Base-by-base conservation (phyloP, 2,113 vertebrate genomes). In the Colius striatus region DNA sequence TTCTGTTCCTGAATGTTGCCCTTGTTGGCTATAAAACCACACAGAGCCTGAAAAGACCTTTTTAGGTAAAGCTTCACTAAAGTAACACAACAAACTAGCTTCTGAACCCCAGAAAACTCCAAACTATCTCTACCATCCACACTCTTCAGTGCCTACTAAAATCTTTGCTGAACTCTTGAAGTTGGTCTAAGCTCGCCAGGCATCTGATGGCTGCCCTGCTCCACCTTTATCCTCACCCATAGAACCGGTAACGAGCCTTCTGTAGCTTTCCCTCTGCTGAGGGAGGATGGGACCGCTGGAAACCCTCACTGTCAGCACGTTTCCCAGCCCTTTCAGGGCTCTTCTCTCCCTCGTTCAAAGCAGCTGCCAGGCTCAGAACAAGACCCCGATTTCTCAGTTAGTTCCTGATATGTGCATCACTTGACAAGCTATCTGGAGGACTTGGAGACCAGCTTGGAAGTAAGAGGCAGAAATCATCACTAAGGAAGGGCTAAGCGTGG, bases 281-380 rank as follows among this genome's bases (percentile, higher is more conserved):
- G 38, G 38, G 38, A 41, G 38, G 38, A 41, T 41, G 38, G 38
- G 38, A 9, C 38, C 0, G 0, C 71, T 30, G 53, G 36, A 70
- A 84, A 11, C 10, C 63, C 58, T 79, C 58, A 16, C 29, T 7
- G 11, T 5, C 51, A 0, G 3, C 26, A 38, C 6, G 7, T 17
- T n/a, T 62, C 32, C 72, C 13, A 4, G 32, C 15, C 27, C 36
- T 51, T 50, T 11, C 2, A 0, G 38, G 75, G 63, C 57, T 92
- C 48, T 27, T 45, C 57, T 43, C 50, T 18, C 16, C 47, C 11
- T 23, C 6, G 1, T 11, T 54, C 83, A 38, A 38, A 76, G 63
- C 18, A 53, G 11, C 13, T 0, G 0, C 47, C 2, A 1, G 2
- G 50, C 55, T 22, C n/a, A 43, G 36, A 1, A 89, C 54, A 26